Percentiles rank a stretch among this genome's conserved stretches.
phyloP scores from a whole-genome alignment of 2,888 invertebrate genomes.

The Sceliomorpha sp. region DNA sequence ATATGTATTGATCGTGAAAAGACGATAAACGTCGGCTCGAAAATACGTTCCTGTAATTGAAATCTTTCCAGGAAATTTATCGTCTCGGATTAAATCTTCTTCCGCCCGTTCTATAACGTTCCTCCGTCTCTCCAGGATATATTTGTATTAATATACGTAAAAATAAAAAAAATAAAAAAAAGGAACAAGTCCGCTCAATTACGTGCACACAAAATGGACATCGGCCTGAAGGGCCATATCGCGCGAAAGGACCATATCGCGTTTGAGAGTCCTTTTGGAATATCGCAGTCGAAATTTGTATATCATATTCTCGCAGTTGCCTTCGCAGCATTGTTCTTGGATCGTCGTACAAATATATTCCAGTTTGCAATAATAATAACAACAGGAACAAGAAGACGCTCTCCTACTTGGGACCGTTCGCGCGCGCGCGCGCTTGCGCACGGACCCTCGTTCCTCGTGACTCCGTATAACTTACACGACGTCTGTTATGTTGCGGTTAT shows the following conservation, averaged over 20 bases:
- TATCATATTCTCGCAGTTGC: constrained; percentile 39
- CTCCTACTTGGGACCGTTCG: constrained; percentile 18
- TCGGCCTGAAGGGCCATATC: too few species aligned
- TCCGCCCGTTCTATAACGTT: too few species aligned
- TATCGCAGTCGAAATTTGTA: constrained; percentile 40
- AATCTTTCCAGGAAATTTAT: too few species aligned
- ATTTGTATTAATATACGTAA: too few species aligned
- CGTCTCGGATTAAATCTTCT: too few species aligned
- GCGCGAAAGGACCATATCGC: constrained; percentile 32
- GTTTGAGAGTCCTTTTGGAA: constrained; percentile 1
- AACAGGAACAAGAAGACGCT: constrained; percentile 22
- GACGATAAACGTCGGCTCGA: too few species aligned
- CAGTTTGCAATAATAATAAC: constrained; percentile 41
- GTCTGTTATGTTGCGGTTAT: constrained; percentile 55
- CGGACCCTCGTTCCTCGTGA: constrained; percentile 44
- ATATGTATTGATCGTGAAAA: too few species aligned
- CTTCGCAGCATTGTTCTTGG: constrained; percentile 33
- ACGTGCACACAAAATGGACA: too few species aligned
- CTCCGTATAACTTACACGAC: constrained; percentile 47
- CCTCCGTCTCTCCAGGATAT: too few species aligned
- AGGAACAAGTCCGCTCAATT: too few species aligned
- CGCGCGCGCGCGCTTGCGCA: constrained; percentile 31
- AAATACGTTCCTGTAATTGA: too few species aligned
- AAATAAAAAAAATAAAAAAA: too few species aligned
- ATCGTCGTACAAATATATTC: constrained; percentile 44